A percentile compares a stretch with the other conserved stretches of the same genome.
Evolutionary conservation across 1,140 invertebrate species (phyloP).

Genomic region (Drosophila tristis): DNA sequence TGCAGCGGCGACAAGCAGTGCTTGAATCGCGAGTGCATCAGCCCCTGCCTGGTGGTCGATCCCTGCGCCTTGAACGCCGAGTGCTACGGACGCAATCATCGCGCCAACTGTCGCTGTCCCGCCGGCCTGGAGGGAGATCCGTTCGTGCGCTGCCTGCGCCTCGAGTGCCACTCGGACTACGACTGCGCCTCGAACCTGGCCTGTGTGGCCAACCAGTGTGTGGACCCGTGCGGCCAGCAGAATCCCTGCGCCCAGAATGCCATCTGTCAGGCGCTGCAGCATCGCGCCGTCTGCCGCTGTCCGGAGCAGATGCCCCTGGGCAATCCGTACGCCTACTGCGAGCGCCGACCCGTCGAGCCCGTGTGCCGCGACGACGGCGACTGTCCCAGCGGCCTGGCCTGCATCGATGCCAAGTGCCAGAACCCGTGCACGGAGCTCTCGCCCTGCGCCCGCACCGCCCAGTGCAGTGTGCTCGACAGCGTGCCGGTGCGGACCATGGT

Average conservation of each 20-base stretch:
- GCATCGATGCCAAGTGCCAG: slow-evolving; percentile 91
- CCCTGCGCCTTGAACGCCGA: slow-evolving; percentile 93
- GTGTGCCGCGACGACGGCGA: slow-evolving; percentile 90
- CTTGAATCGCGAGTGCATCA: slow-evolving; percentile 92
- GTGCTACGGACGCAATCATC: slow-evolving; percentile 91
- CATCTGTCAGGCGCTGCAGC: slow-evolving; percentile 90
- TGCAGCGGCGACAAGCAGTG: slow-evolving; percentile 91
- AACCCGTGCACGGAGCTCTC: slow-evolving; percentile 91
- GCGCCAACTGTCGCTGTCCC: slow-evolving; percentile 90
- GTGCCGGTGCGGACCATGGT: slow-evolving; percentile 93
- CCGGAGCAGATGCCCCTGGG: slow-evolving; percentile 90
- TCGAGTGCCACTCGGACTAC: slow-evolving; percentile 91
- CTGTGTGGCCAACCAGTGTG: slow-evolving; percentile 89
- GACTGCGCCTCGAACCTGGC: slow-evolving; percentile 90
- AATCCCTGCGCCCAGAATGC: slow-evolving; percentile 92
- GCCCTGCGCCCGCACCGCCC: slow-evolving; percentile 89
- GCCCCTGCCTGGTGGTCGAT: slow-evolving; percentile 90
- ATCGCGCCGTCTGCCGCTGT: slow-evolving; percentile 90
- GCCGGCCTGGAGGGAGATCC: slow-evolving; percentile 90
- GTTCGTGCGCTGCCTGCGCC: slow-evolving; percentile 90
- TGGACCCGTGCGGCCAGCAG: slow-evolving; percentile 88
- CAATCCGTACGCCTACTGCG: slow-evolving; percentile 91
- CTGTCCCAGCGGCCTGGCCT: slow-evolving; percentile 91
- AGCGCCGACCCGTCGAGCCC: slow-evolving; percentile 86
- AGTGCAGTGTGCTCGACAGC: slow-evolving; percentile 92